Evolutionary conservation across 1,140 invertebrate species (phyloP), one percentile per base, ranked within the genome.

Genomic region (Drosophila arizonae): DNA sequence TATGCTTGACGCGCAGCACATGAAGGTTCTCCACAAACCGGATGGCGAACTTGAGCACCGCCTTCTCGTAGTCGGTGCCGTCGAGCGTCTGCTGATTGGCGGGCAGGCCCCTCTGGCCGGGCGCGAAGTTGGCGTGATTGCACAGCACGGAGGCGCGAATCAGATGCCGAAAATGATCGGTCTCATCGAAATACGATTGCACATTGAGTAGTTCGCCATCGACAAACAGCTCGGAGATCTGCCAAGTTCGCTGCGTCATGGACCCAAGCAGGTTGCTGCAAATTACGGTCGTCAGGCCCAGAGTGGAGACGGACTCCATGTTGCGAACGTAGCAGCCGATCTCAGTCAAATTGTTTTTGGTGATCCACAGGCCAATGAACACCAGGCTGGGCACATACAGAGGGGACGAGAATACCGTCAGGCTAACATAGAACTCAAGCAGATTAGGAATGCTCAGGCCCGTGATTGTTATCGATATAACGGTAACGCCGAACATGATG

Each of bases 281-380:
- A 5, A 87, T 74, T 0, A 87, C 82, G 0, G 84, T 71, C 39
- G 79, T 77, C 5, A 71, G 26, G 0, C 82, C 82, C 55, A 87
- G 10, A 0, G 76, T 77, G 17, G 48, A 62, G 10, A 41, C 52
- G 0, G 79, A 50, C 46, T 74, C 66, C 6, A 87, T 50, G 24
- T 74, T 82, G 5, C 65, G 41, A 2, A 77, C 67, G 5, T 68
- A 30, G 21, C 72, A 82, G 6, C 62, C 62, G 8, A 43, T 48
- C 13, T 36, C 9, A n/a, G 6, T 6, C 54, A 87, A 21, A 0
- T 3, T 5, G 0, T 1, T 5, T 6, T 28, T 71, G 0, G 72
- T 50, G 8, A 10, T 15, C 43, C 13, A 10, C 51, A 87, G 8
- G 1, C 76, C 68, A 43, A 70, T 69, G 26, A 48, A 72, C 0